phyloP scores from a whole-genome alignment of 2,113 vertebrate genomes.

The Pachycephala philippinensis region DNA sequence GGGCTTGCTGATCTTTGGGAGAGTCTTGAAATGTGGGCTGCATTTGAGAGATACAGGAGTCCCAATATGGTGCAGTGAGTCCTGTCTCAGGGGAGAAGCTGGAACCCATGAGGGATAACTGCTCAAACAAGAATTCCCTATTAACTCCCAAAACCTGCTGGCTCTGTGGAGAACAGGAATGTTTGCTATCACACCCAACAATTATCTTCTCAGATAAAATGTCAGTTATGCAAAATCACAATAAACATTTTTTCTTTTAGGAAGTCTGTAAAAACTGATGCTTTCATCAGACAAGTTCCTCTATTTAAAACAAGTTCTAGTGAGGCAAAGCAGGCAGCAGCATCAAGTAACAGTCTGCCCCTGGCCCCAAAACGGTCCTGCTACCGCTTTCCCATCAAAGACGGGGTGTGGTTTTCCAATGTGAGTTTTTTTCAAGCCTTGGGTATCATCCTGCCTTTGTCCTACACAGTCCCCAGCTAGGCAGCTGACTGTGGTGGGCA shows the following conservation, averaged over 20 bases:
- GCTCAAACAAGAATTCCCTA: background rate
- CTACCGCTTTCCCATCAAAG: background rate
- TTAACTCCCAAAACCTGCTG: background rate
- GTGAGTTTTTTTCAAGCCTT: background rate
- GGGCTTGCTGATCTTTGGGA: background rate
- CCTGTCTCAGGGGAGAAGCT: background rate
- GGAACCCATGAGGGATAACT: background rate
- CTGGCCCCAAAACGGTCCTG: background rate
- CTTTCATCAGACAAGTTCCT: background rate
- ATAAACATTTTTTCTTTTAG: background rate
- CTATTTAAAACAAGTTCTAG: background rate
- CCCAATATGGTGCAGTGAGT: background rate
- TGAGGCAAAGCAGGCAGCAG: background rate
- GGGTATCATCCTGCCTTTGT: background rate
- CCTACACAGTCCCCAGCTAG: background rate
- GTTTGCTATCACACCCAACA: background rate
- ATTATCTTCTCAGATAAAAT: background rate
- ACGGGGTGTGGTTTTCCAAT: background rate
- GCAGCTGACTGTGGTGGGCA: background rate
- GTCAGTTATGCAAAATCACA: background rate
- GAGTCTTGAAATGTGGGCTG: accelerated
- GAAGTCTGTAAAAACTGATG: background rate
- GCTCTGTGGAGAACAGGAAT: background rate
- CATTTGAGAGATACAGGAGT: background rate
- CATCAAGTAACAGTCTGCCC: background rate